Base-by-base conservation (phyloP, 2,797 vertebrate species). In the Pteropus rufus region DNA sequence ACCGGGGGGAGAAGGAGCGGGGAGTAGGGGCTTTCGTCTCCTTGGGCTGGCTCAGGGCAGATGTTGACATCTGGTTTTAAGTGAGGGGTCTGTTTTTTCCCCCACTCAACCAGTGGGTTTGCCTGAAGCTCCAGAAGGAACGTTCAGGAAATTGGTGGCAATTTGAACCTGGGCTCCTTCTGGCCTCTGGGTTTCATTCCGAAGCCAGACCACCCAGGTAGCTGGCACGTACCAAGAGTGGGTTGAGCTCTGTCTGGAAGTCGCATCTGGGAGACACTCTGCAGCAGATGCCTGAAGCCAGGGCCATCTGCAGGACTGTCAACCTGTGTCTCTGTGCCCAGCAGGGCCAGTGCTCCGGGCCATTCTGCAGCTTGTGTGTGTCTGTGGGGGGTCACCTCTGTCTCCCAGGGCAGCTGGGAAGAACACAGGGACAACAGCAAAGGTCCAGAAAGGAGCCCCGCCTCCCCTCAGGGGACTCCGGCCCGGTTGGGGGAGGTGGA, bases 141-240 rank as follows among this genome's bases (percentile, higher is more conserved):
- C 90, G 80, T 67, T 49, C 97, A 84, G 94, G 95, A 96, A 95
- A 95, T 85, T 82, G 85, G 89, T 97, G 91, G 94, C 97, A 94
- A 87, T 96, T 70, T 89, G 95, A 96, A 96, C 92, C 83, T 46
- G 0, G 88, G 85, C 65, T 96, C 36, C 77, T 94, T 19, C 69
- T 69, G 73, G 94, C 89, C 96, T 95, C 94, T 85, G 85, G 54
- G 29, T 76, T 86, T 75, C 73, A n/a, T 76, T 83, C 89, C 4
- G 69, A 92, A 39, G 65, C 73, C 72, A 54, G 97, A 96, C 97
- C 97, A 95, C 97, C 97, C 97, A 96, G 92, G 84, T 7, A 0
- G 93, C 93, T 92, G 87, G 93, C 64, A 19, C 12, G 14, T 4
- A 10, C 64, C 39, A 2, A 3, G 46, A 62, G 49, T 6, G 75